These are phyloP conservation scores for Botia almorhae DNA, from an alignment of 2,797 vertebrate genomes.

Conservation along the genomic window DNA sequence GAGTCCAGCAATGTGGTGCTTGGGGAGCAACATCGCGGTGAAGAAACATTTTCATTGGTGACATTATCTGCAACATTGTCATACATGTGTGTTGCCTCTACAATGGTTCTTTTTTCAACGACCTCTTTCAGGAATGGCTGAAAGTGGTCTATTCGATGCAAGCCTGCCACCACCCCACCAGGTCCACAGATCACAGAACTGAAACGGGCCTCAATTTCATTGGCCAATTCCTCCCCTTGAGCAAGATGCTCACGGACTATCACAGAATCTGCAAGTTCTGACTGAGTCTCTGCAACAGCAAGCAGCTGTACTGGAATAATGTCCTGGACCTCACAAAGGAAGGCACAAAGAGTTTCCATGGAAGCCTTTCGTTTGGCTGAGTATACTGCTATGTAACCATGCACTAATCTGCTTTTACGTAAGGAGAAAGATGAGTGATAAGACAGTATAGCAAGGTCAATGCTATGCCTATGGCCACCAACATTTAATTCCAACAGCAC, in stretches of 20 bases:
- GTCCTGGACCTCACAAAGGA: constrained; percentile 95
- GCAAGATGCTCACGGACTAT: constrained; percentile 86
- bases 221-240: constrained; percentile 93
- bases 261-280: constrained; percentile 85
- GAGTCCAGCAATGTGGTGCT: constrained; percentile 89
- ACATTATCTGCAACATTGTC: constrained; percentile 93
- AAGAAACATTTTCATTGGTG: constrained; percentile 87
- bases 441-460: constrained; percentile 89
- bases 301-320: constrained; percentile 93
- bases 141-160: constrained; percentile 90
- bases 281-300: constrained; percentile 85
- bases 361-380: constrained; percentile 91
- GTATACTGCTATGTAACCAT: constrained; percentile 93
- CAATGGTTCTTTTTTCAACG: constrained; percentile 88
- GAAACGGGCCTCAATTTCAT: constrained; percentile 91
- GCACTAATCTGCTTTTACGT: constrained; percentile 90
- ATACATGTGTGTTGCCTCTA: constrained; percentile 95
- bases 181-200: constrained; percentile 83
- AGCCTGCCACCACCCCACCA: constrained; percentile 81
- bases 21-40: constrained; percentile 89
- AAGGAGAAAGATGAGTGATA: constrained; percentile 93
- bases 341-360: constrained; percentile 92
- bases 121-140: constrained; percentile 91
- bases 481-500: constrained; percentile 85
- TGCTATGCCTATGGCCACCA: constrained; percentile 83